These are phyloP conservation scores for Hemaris fuciformis DNA, from an alignment of 2,888 invertebrate genomes.

Conservation along the genomic window DNA sequence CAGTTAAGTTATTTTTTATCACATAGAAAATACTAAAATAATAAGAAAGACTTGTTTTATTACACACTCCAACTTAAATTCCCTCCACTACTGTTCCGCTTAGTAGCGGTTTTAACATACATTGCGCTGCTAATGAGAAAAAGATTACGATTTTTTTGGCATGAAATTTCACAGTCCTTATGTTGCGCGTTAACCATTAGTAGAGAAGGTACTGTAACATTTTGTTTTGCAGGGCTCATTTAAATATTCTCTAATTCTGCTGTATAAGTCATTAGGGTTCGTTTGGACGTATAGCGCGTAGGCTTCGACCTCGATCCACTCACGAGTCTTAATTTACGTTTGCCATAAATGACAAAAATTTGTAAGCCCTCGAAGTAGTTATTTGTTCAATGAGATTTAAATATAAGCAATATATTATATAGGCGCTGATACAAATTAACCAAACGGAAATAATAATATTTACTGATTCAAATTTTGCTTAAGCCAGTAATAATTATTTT, in stretches of 20 bases:
- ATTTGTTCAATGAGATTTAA: too few relatives aligned
- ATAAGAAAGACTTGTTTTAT: too few relatives aligned
- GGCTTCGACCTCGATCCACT: slow-evolving; percentile 55
- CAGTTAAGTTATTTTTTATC: too few relatives aligned
- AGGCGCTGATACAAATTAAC: too few relatives aligned
- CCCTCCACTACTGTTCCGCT: neutral
- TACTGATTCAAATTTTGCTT: too few relatives aligned
- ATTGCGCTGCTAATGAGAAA: neutral
- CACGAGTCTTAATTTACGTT: slow-evolving; percentile 48
- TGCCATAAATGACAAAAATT: slow-evolving; percentile 47
- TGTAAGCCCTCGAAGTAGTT: slow-evolving; percentile 28
- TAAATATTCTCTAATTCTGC: neutral
- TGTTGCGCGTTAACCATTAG: neutral
- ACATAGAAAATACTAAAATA: too few relatives aligned
- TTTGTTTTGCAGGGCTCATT: neutral
- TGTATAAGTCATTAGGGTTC: slow-evolving; percentile 52
- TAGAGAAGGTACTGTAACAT: neutral
- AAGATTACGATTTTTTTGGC: slow-evolving; percentile 2
- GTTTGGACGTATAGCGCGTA: slow-evolving; percentile 44
- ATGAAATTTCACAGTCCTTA: neutral
- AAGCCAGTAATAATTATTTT: too few relatives aligned
- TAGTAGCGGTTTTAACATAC: neutral
- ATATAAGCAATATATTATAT: too few relatives aligned
- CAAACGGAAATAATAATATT: too few relatives aligned
- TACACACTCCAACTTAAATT: neutral